Evolutionary conservation across 2,113 vertebrate genomes (phyloP).

Genomic region (Tinamus guttatus): DNA sequence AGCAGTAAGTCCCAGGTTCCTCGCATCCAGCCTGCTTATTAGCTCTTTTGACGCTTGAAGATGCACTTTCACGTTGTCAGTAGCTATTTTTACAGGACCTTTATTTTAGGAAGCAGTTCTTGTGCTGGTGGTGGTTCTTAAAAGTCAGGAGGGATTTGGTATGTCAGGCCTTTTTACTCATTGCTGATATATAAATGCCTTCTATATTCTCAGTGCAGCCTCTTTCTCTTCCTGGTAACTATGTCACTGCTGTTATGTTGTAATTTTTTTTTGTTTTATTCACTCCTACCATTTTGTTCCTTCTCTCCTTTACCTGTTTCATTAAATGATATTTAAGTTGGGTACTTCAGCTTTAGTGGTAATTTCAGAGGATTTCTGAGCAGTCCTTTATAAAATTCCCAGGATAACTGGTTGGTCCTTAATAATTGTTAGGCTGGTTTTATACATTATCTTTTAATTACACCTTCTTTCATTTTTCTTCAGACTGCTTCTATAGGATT

Average conservation of each 20-base stretch:
- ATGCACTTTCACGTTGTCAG: neutral
- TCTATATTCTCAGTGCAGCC: neutral
- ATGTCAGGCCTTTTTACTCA: neutral
- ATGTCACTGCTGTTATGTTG: neutral
- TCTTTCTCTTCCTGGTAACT: slow-evolving; percentile 5
- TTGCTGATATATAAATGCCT: neutral
- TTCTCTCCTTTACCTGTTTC: slow-evolving; percentile 7
- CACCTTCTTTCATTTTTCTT: slow-evolving; percentile 4
- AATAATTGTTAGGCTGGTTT: neutral
- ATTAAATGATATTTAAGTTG: neutral
- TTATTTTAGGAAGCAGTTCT: neutral
- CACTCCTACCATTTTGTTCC: neutral
- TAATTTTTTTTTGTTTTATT: neutral
- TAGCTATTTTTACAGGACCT: neutral
- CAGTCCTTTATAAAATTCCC: neutral
- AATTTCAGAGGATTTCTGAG: neutral
- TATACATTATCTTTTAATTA: neutral
- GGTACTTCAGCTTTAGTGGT: neutral
- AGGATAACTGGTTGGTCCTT: neutral
- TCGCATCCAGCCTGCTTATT: neutral
- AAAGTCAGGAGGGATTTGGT: neutral
- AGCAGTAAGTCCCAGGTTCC: neutral
- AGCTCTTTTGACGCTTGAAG: neutral
- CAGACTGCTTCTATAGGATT: neutral
- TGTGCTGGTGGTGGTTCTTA: neutral